Conservation (phyloP, 2,113 vertebrate genomes). For the Odontesthes bonariensis region DNA sequence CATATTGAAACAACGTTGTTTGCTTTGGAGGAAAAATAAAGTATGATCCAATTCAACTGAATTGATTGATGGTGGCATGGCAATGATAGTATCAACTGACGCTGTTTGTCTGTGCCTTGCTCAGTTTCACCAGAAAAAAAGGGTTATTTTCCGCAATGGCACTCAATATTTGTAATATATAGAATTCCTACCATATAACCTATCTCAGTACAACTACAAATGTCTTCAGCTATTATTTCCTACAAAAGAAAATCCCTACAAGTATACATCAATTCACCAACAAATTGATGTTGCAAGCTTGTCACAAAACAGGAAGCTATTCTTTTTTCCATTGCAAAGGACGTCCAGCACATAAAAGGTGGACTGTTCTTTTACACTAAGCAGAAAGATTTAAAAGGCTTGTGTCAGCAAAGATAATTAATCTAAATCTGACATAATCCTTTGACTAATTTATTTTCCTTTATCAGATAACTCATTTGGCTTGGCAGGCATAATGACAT, state of each 20-base stretch:
- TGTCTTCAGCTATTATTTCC: neutral
- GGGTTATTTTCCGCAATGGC: too few relatives aligned
- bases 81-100: too few relatives aligned
- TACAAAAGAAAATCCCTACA: neutral
- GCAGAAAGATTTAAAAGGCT: conserved; percentile 37
- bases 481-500: conserved; percentile 32
- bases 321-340: neutral
- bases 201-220: neutral
- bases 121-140: too few relatives aligned
- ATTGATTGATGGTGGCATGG: too few relatives aligned
- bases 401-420: conserved; percentile 41
- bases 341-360: neutral
- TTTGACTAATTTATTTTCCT: conserved; percentile 57
- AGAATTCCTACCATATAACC: neutral
- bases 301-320: conserved; percentile 20
- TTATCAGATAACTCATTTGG: conserved; percentile 60
- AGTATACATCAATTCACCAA: conserved; percentile 5
- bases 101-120: too few relatives aligned
- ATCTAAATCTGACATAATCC: conserved; percentile 54
- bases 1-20: too few relatives aligned
- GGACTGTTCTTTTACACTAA: conserved; percentile 31
- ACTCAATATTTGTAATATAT: too few relatives aligned
- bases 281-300: conserved; percentile 14
- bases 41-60: too few relatives aligned
- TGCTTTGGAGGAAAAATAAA: too few relatives aligned